Evolutionary conservation across 2,888 invertebrate species (phyloP).

Genomic region (Dicyrtomina minuta): DNA sequence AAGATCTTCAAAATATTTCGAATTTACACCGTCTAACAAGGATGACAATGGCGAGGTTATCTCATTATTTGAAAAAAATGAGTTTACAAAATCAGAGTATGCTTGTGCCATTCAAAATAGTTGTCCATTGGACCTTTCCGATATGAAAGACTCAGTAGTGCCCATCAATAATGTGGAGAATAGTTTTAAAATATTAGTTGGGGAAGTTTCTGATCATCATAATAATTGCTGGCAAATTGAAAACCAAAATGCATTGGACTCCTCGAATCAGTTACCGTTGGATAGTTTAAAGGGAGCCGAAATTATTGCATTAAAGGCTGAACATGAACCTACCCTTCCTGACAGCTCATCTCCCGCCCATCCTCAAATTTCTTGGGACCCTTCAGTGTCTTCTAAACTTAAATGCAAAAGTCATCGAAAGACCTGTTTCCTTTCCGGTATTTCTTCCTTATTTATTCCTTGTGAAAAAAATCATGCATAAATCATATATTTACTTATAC

Average conservation of each 20-base stretch:
- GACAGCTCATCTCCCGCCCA: neutral
- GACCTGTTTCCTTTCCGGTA: conserved; percentile 13
- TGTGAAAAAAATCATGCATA: neutral
- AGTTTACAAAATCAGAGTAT: neutral
- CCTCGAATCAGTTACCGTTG: neutral
- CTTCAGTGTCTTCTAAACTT: neutral
- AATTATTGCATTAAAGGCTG: neutral
- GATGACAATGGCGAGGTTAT: conserved; percentile 4
- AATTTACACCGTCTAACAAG: neutral
- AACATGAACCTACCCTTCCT: neutral
- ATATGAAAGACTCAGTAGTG: neutral
- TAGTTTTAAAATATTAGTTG: neutral
- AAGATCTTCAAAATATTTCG: neutral
- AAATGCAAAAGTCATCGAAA: neutral
- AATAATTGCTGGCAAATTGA: neutral
- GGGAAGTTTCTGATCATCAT: neutral
- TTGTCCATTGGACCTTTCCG: no score
- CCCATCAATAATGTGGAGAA: conserved; percentile 3
- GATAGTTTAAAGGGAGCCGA: neutral
- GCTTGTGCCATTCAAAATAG: no score
- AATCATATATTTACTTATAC: neutral
- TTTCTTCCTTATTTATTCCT: neutral
- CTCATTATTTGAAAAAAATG: conserved; percentile 1
- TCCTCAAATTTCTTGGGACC: conserved; percentile 2
- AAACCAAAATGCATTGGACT: no score